phyloP scores from a whole-genome alignment of 2,113 vertebrate species.

The Muscicapa adusta region DNA sequence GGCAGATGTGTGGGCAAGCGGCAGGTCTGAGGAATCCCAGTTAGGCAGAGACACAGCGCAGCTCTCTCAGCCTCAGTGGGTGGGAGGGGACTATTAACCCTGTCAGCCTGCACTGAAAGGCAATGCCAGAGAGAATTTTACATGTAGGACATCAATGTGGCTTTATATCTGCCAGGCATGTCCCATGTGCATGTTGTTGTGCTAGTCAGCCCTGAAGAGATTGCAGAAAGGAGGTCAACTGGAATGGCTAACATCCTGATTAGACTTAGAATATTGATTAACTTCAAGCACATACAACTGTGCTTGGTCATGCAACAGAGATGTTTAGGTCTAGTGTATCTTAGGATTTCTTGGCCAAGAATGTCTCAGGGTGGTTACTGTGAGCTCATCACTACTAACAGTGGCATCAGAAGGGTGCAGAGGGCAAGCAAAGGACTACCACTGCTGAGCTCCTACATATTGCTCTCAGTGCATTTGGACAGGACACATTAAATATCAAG shows the following conservation, averaged over 20 bases:
- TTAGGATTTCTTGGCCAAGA: not conserved
- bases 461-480: not conserved
- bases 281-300: not conserved
- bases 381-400: not conserved
- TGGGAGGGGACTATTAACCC: not conserved
- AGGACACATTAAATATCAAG: not conserved
- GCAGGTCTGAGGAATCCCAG: not conserved
- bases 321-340: not conserved
- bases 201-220: not conserved
- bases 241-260: not conserved
- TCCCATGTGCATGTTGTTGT: fast-evolving
- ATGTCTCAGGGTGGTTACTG: not conserved
- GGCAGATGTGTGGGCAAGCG: not conserved
- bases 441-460: not conserved
- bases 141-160: not conserved
- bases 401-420: not conserved
- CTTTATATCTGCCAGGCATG: not conserved
- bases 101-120: not conserved
- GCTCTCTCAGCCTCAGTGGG: not conserved
- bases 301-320: not conserved
- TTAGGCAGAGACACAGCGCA: not conserved
- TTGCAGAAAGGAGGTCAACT: not conserved
- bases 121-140: not conserved
- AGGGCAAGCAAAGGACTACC: not conserved
- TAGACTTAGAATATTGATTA: not conserved